phyloP scores from a whole-genome alignment of 2,888 invertebrate genomes.

The Lordiphosa fenestrarum region DNA sequence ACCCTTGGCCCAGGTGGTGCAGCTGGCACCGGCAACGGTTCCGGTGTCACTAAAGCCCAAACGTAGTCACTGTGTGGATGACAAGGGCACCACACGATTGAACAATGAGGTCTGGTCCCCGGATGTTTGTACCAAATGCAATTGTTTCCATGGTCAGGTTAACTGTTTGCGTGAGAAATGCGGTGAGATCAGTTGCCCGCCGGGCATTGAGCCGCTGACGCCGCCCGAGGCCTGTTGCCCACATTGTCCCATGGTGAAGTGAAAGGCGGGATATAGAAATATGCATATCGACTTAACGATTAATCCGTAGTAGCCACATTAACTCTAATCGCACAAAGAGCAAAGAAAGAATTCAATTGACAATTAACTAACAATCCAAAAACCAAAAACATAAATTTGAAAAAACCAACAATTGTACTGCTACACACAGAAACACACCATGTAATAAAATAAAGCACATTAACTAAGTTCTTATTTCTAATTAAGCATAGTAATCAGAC shows the following conservation, averaged over 20 bases:
- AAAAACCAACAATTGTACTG: slow-evolving; percentile 55
- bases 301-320: slow-evolving; percentile 63
- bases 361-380: slow-evolving; percentile 36
- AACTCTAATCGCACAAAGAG: slow-evolving; percentile 43
- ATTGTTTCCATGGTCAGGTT: slow-evolving; percentile 81
- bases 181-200: slow-evolving; percentile 77
- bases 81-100: slow-evolving; percentile 78
- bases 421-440: slow-evolving; percentile 51
- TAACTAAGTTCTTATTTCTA: slow-evolving; percentile 25
- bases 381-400: slow-evolving; percentile 20
- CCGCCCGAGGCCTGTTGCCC: slow-evolving; percentile 80
- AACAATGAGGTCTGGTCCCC: slow-evolving; percentile 81
- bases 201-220: slow-evolving; percentile 72
- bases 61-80: slow-evolving; percentile 79
- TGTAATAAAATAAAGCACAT: slow-evolving; percentile 73
- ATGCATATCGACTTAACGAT: slow-evolving; percentile 66
- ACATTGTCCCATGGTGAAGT: slow-evolving; percentile 71
- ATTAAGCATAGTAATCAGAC: too few relatives aligned
- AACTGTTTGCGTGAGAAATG: slow-evolving; percentile 81
- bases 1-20: slow-evolving; percentile 48
- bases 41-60: slow-evolving; percentile 50
- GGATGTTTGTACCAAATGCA: slow-evolving; percentile 81
- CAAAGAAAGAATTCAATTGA: slow-evolving; percentile 41
- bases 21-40: slow-evolving; percentile 36
- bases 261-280: slow-evolving; percentile 16